Evolutionary conservation across 2,888 invertebrate species (phyloP).

Genomic region (Dryobota labecula): DNA sequence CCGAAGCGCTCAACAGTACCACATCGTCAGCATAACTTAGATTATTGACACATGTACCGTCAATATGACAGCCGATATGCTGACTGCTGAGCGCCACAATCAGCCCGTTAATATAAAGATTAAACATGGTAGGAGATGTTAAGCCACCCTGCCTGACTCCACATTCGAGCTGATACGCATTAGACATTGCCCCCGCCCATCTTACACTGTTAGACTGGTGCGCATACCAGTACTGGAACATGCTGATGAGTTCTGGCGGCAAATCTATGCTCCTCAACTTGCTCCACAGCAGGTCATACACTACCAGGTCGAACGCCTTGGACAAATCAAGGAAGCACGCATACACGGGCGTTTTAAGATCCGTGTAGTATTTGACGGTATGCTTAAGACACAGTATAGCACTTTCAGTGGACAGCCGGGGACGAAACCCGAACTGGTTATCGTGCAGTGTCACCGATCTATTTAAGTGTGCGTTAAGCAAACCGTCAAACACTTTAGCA

Average conservation of each 20-base stretch:
- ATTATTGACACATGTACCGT: too few species aligned
- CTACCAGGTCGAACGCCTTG: not conserved
- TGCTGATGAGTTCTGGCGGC: too few species aligned
- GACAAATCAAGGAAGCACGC: slow-evolving; percentile 9
- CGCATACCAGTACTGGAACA: too few species aligned
- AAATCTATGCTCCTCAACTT: too few species aligned
- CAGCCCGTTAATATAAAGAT: not conserved
- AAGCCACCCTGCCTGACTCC: not conserved
- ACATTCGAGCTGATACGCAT: not conserved
- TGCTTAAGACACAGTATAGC: not conserved
- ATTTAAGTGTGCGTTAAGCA: not conserved
- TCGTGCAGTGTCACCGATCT: not conserved
- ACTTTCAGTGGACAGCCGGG: slow-evolving; percentile 6
- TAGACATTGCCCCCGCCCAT: slow-evolving; percentile 11
- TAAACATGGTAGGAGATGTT: slow-evolving; percentile 1
- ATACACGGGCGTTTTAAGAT: not conserved
- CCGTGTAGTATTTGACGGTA: slow-evolving; percentile 10
- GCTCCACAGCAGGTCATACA: not conserved
- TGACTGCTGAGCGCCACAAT: not conserved
- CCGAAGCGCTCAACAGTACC: too few species aligned
- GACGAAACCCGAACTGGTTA: too few species aligned
- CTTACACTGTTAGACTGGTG: too few species aligned
- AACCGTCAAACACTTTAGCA: slow-evolving; percentile 1
- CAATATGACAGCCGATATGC: not conserved
- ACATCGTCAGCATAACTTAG: not conserved